Evolutionary conservation across 2,888 invertebrate genomes (phyloP).

Genomic region (Harpalus rubripes): DNA sequence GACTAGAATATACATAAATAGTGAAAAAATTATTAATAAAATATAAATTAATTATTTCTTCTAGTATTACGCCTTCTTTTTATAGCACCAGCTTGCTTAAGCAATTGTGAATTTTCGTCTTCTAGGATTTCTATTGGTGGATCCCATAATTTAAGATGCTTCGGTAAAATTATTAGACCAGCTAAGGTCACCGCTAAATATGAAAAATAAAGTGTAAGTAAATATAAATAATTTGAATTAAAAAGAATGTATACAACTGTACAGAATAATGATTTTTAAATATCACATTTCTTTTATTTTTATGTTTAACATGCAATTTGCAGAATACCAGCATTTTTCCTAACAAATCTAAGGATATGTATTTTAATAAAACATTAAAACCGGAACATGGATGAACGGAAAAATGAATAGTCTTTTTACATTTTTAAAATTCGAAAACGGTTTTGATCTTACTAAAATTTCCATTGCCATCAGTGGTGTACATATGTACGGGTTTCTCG

Average conservation of each 20-base stretch:
- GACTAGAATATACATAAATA: conserved; percentile 35
- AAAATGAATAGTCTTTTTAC: no score
- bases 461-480: no score
- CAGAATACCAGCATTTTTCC: no score
- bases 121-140: conserved; percentile 81
- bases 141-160: conserved; percentile 84
- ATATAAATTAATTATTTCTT: conserved; percentile 68
- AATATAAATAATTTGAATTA: not conserved
- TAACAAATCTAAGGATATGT: no score
- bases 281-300: not conserved
- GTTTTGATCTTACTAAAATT: no score
- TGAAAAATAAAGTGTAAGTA: not conserved
- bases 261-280: not conserved
- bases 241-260: not conserved
- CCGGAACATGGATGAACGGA: no score
- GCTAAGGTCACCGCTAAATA: conserved; percentile 83
- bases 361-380: no score
- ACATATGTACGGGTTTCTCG: no score
- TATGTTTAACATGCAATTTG: not conserved
- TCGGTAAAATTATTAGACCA: conserved; percentile 85
- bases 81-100: conserved; percentile 83
- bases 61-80: conserved; percentile 79
- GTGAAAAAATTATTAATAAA: conserved; percentile 37
- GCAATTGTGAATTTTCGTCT: conserved; percentile 85
- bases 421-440: no score